Percentiles rank a stretch among this genome's conserved stretches.
These are phyloP conservation scores for Babyrousa celebensis DNA, from an alignment of 2,797 vertebrate genomes.

Conservation along the genomic window DNA sequence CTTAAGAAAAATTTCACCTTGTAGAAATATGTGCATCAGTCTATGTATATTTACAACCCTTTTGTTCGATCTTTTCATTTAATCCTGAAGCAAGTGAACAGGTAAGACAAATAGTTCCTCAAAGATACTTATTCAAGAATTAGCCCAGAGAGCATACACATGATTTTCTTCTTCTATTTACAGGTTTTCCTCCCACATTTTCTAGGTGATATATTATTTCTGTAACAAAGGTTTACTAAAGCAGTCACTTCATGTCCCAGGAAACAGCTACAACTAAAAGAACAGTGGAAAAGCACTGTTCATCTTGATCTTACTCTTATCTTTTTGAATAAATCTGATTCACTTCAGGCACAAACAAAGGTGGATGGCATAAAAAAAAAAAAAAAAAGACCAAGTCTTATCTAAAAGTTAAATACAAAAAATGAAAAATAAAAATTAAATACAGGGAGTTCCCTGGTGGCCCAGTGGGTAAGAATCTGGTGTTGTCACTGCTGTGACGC, in stretches of 20 bases:
- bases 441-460: too few species aligned
- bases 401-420: background rate
- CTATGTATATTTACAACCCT: background rate
- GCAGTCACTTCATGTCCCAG: background rate
- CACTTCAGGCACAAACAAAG: background rate
- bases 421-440: background rate
- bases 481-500: too few species aligned
- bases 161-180: background rate
- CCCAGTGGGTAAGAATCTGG: too few species aligned
- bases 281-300: background rate
- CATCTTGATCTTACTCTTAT: background rate
- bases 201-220: background rate
- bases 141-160: background rate
- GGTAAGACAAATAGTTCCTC: background rate
- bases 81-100: constrained; percentile 50
- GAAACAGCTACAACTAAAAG: background rate
- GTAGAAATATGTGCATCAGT: background rate
- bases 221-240: background rate
- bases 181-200: background rate
- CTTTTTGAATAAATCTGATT: background rate
- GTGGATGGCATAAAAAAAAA: background rate
- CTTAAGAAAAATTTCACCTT: background rate
- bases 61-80: constrained; percentile 25
- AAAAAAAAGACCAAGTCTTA: background rate
- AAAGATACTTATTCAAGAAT: constrained; percentile 41